Conservation (phyloP, 2,888 invertebrate genomes). For the Orchesellides sinensis region DNA sequence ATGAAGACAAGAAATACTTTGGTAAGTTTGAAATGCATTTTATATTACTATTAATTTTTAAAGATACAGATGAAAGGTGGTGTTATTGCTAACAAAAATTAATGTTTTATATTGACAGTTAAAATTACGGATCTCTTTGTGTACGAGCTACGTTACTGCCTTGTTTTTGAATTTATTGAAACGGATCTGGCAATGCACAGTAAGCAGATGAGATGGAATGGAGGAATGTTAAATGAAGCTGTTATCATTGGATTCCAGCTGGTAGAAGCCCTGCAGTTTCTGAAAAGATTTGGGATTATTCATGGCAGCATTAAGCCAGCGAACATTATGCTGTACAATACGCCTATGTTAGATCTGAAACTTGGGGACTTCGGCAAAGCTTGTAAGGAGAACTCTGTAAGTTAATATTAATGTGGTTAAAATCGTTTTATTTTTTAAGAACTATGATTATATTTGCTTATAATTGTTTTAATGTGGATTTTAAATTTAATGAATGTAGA, state of each 20-base stretch:
- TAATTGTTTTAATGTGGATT: no score
- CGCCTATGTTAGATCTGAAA: not conserved
- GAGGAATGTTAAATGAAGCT: not conserved
- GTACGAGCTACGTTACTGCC: not conserved
- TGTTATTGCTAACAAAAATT: not conserved
- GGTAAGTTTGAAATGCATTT: not conserved
- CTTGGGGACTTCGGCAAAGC: conserved; percentile 29
- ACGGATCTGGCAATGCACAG: not conserved
- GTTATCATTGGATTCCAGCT: not conserved
- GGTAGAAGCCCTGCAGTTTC: conserved; percentile 1
- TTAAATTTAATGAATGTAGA: no score
- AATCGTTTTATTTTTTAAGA: not conserved
- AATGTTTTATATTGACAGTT: conserved; percentile 6
- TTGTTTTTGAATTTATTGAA: not conserved
- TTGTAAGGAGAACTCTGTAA: not conserved
- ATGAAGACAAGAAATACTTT: not conserved
- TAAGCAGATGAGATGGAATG: not conserved
- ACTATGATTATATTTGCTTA: not conserved
- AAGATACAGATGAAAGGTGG: not conserved
- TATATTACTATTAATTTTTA: no score
- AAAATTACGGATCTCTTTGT: no score
- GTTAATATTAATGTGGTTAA: not conserved
- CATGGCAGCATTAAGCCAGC: conserved; percentile 36
- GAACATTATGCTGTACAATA: conserved; percentile 29
- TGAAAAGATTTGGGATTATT: not conserved